Evolutionary conservation across 2,797 vertebrate species (phyloP).

Genomic region (Schizothorax lantsangensis): DNA sequence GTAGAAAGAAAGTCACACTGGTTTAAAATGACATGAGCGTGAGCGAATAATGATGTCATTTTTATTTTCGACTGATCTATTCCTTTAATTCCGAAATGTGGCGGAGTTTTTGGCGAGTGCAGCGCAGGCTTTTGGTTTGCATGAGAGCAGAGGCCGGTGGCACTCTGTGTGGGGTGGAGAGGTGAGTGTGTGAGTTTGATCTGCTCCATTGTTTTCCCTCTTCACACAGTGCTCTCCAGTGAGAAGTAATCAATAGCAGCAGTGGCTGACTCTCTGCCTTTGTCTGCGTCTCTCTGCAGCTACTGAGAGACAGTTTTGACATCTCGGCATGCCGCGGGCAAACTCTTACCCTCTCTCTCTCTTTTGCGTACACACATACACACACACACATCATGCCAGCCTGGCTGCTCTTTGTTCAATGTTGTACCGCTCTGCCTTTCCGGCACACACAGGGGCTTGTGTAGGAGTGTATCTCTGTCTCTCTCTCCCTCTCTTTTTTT

Average conservation of each 20-base stretch:
- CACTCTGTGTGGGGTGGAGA: constrained; percentile 57
- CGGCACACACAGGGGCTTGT: constrained; percentile 62
- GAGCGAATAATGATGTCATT: not conserved
- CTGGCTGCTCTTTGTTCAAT: constrained; percentile 64
- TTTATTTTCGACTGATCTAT: constrained; percentile 14
- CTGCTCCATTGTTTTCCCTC: constrained; percentile 49
- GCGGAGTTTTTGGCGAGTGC: constrained; percentile 30
- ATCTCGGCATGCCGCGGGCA: constrained; percentile 65
- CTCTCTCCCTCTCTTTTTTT: constrained; percentile 44
- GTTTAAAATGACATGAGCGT: not conserved
- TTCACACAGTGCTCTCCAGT: constrained; percentile 56
- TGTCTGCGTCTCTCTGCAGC: constrained; percentile 61
- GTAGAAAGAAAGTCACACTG: not conserved
- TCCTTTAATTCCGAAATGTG: constrained; percentile 12
- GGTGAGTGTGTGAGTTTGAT: constrained; percentile 59
- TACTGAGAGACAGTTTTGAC: constrained; percentile 63
- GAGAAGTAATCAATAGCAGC: constrained; percentile 65
- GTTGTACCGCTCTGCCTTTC: constrained; percentile 61
- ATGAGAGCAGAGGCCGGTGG: constrained; percentile 51
- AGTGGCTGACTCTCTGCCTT: constrained; percentile 63
- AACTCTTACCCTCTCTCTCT: constrained; percentile 53
- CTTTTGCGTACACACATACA: constrained; percentile 25
- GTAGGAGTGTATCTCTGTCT: constrained; percentile 62
- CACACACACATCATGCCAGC: constrained; percentile 58
- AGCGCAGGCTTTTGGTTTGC: constrained; percentile 36